Evolutionary conservation across 2,797 vertebrate genomes (phyloP).

Genomic region (Melanotaenia parkinsoni): DNA sequence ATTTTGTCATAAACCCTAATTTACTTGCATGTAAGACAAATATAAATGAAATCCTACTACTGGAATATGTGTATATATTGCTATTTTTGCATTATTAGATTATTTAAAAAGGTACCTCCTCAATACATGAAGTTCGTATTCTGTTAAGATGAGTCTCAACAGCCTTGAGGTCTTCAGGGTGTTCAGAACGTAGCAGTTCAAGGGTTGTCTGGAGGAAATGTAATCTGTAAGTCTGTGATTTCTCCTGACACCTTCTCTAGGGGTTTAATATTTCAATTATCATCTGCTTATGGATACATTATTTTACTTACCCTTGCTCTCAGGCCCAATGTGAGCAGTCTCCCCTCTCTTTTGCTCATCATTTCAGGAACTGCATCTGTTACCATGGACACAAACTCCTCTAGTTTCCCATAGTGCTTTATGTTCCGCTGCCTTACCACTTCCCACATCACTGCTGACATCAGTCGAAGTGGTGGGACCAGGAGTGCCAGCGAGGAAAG

Average conservation of each 20-base stretch:
- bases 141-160: constrained; percentile 78
- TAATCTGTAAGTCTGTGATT: neutral
- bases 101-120: constrained; percentile 61
- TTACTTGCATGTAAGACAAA: neutral
- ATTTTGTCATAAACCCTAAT: neutral
- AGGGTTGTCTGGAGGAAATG: constrained; percentile 71
- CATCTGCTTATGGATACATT: neutral
- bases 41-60: neutral
- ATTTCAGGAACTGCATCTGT: constrained; percentile 85
- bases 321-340: constrained; percentile 86
- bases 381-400: constrained; percentile 87
- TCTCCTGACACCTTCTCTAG: accelerated
- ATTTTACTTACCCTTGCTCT: constrained; percentile 83
- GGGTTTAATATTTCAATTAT: neutral
- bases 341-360: constrained; percentile 85
- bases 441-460: constrained; percentile 87
- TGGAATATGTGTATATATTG: neutral
- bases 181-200: constrained; percentile 77
- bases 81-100: neutral
- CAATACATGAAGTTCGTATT: constrained; percentile 75
- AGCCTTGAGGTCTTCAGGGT: constrained; percentile 80
- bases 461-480: constrained; percentile 83
- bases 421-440: constrained; percentile 80
- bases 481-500: constrained; percentile 82
- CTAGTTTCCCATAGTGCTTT: constrained; percentile 85